Conservation (phyloP, 1,140 invertebrate genomes). For the Neodiprion pinetum region DNA sequence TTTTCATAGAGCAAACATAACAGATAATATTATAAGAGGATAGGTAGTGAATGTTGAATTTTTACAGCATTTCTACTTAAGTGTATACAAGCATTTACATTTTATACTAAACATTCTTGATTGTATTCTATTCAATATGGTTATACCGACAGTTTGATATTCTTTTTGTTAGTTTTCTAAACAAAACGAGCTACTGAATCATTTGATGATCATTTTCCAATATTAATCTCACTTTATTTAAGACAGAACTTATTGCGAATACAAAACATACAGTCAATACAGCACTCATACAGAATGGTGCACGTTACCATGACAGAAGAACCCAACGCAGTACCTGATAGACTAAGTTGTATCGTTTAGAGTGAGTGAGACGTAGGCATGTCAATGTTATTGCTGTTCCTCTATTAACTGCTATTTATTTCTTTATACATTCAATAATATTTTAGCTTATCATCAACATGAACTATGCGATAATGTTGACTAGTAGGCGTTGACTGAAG, state of each 20-base stretch:
- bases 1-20: neutral
- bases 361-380: conserved; percentile 57
- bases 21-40: neutral
- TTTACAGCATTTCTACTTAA: neutral
- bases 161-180: neutral
- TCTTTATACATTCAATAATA: conserved; percentile 55
- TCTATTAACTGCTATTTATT: conserved; percentile 60
- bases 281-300: conserved; percentile 55
- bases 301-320: conserved; percentile 63
- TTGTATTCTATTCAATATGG: neutral
- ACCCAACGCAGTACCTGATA: conserved; percentile 63
- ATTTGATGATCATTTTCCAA: neutral
- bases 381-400: conserved; percentile 60
- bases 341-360: conserved; percentile 62
- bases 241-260: neutral
- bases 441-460: conserved; percentile 16
- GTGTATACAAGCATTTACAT: neutral
- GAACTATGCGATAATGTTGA: neutral
- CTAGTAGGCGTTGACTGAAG: neutral
- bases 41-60: neutral
- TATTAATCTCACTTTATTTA: neutral
- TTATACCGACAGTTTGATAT: neutral
- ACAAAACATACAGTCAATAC: conserved; percentile 28
- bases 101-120: neutral
- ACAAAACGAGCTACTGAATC: neutral